Evolutionary conservation across 2,113 vertebrate species (phyloP).

Genomic region (Nansenia antarctica): DNA sequence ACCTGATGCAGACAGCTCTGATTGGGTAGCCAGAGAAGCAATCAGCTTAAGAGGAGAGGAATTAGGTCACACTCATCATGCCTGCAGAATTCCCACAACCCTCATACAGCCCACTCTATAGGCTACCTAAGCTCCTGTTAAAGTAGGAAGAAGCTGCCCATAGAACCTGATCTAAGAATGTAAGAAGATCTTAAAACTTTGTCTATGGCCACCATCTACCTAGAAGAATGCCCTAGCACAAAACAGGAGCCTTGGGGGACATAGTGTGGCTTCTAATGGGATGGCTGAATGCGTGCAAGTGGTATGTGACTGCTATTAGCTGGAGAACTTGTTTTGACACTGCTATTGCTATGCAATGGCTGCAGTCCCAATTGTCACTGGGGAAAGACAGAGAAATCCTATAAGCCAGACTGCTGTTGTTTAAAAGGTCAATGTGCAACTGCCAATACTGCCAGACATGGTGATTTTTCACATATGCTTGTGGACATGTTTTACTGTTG

Average conservation of each 20-base stretch:
- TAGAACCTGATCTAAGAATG: background rate
- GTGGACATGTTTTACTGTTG: too few species aligned
- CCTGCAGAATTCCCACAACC: slow-evolving; percentile 17
- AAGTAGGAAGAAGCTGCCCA: background rate
- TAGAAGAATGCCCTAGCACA: background rate
- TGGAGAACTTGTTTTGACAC: background rate
- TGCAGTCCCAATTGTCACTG: too few species aligned
- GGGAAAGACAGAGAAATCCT: too few species aligned
- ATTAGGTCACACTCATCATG: slow-evolving; percentile 25
- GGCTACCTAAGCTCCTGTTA: background rate
- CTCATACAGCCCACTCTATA: background rate
- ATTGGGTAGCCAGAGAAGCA: slow-evolving; percentile 12
- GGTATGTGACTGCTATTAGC: background rate
- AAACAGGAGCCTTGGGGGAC: background rate
- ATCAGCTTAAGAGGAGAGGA: slow-evolving; percentile 19
- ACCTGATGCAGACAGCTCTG: slow-evolving; percentile 22
- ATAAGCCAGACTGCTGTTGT: too few species aligned
- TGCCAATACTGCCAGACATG: too few species aligned
- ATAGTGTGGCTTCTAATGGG: background rate
- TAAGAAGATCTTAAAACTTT: background rate
- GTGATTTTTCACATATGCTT: too few species aligned
- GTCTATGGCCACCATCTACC: background rate
- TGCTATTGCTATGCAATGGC: too few species aligned
- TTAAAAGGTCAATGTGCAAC: too few species aligned
- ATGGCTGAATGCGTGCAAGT: background rate